Percentiles rank a stretch among this genome's conserved stretches.
phyloP scores from a whole-genome alignment of 2,888 invertebrate genomes.

The Nesidiocoris tenuis region DNA sequence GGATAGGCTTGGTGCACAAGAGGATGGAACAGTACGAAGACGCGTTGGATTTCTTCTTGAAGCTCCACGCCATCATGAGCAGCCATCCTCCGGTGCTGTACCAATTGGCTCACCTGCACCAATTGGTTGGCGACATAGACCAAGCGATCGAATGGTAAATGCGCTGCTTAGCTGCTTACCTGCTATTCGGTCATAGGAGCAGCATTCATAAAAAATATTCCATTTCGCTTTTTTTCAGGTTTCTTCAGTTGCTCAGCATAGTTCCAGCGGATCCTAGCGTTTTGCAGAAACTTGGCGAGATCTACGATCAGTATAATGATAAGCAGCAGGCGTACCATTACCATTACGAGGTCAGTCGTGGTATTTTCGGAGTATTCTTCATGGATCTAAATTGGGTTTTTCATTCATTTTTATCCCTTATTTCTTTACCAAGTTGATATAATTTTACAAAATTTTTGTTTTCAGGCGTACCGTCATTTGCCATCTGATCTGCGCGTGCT shows the following conservation, averaged over 20 bases:
- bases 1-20: constrained; percentile 72
- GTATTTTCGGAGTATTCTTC: too few species aligned
- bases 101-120: constrained; percentile 76
- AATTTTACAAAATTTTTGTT: too few species aligned
- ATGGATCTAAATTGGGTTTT: neutral
- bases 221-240: constrained; percentile 55
- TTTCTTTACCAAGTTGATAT: too few species aligned
- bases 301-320: constrained; percentile 88
- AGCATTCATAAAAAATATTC: too few species aligned
- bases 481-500: constrained; percentile 74
- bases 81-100: constrained; percentile 73
- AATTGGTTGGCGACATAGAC: constrained; percentile 63
- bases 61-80: constrained; percentile 68
- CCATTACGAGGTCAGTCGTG: constrained; percentile 72
- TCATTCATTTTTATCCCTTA: neutral
- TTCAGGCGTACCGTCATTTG: constrained; percentile 70
- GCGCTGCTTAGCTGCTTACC: too few species aligned
- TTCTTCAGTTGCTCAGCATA: constrained; percentile 75
- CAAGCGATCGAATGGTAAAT: constrained; percentile 65
- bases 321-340: constrained; percentile 85
- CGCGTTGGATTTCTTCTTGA: constrained; percentile 76
- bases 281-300: constrained; percentile 82
- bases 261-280: constrained; percentile 88
- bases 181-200: too few species aligned
- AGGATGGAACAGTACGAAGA: constrained; percentile 68